Percentiles rank a stretch among this genome's conserved stretches.
Conservation (phyloP, 2,888 invertebrate genomes). For the Caenorhabditis sinica region DNA sequence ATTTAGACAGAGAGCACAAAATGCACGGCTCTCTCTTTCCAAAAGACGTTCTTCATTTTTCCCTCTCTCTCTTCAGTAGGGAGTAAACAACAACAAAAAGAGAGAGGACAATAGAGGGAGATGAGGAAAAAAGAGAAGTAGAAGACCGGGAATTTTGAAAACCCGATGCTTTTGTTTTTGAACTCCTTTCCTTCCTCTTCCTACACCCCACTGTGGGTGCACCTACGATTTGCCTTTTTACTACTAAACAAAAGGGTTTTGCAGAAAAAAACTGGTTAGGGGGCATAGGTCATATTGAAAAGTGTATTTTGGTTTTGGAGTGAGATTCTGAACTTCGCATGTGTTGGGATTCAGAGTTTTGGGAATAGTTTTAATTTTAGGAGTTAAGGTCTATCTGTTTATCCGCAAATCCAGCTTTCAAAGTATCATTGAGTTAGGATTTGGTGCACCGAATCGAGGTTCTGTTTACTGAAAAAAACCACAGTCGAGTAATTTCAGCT, state of each 20-base stretch:
- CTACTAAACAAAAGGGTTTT: conserved; percentile 16
- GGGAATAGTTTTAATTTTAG: too few relatives aligned
- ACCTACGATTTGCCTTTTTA: not conserved
- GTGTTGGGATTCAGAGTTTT: too few relatives aligned
- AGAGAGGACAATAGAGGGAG: not conserved
- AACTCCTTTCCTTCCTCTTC: not conserved
- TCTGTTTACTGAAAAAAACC: too few relatives aligned
- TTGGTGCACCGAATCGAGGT: too few relatives aligned
- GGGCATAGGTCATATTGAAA: conserved; percentile 1
- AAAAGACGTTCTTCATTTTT: conserved; percentile 29
- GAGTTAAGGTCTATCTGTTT: too few relatives aligned
- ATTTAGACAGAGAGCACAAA: conserved; percentile 28
- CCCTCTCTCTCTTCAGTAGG: not conserved
- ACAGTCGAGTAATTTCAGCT: too few relatives aligned
- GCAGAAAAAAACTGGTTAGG: not conserved
- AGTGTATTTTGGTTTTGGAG: not conserved
- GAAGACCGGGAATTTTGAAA: conserved; percentile 14
- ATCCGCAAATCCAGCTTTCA: too few relatives aligned
- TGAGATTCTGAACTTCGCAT: too few relatives aligned
- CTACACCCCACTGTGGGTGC: conserved; percentile 7
- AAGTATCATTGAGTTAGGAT: too few relatives aligned
- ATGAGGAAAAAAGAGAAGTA: not conserved
- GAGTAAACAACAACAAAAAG: conserved; percentile 46
- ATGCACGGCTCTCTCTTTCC: not conserved
- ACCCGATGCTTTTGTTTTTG: conserved; percentile 14